Percentiles rank a stretch among this genome's conserved stretches.
phyloP scores from a whole-genome alignment of 2,888 invertebrate genomes.

The Eurois occulta region DNA sequence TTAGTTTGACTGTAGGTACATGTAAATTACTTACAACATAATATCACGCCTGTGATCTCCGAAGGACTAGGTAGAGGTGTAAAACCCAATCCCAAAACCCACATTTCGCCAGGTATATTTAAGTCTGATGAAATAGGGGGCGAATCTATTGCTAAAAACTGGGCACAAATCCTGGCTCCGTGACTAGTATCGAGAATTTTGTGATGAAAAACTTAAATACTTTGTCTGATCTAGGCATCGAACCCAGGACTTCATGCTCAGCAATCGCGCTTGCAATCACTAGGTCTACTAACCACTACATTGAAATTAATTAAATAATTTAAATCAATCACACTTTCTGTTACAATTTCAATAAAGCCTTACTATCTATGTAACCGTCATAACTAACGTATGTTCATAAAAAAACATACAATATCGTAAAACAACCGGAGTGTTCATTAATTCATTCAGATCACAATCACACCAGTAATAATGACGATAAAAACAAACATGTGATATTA shows the following conservation, averaged over 20 bases:
- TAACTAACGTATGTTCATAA: constrained; percentile 23
- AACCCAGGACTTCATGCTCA: background rate
- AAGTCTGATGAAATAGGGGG: too few relatives aligned
- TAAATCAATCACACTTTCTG: background rate
- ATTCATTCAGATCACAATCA: constrained; percentile 75
- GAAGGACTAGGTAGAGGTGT: background rate
- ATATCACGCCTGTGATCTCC: background rate
- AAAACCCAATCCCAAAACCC: background rate
- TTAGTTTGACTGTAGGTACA: background rate
- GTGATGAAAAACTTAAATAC: background rate
- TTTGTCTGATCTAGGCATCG: background rate
- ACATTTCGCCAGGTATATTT: background rate
- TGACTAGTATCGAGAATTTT: background rate
- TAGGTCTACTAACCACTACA: background rate
- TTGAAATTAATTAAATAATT: background rate
- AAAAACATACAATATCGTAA: constrained; percentile 64
- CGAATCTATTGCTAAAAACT: background rate
- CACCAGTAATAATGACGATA: constrained; percentile 70
- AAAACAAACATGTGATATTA: constrained; percentile 70
- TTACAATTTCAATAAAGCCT: constrained; percentile 23
- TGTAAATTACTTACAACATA: background rate
- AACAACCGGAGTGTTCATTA: constrained; percentile 68
- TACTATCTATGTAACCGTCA: constrained; percentile 3
- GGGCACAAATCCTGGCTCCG: background rate
- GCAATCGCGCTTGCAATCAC: background rate